Base-by-base conservation (phyloP, 2,888 invertebrate species). In the Sceliomorpha sp. region DNA sequence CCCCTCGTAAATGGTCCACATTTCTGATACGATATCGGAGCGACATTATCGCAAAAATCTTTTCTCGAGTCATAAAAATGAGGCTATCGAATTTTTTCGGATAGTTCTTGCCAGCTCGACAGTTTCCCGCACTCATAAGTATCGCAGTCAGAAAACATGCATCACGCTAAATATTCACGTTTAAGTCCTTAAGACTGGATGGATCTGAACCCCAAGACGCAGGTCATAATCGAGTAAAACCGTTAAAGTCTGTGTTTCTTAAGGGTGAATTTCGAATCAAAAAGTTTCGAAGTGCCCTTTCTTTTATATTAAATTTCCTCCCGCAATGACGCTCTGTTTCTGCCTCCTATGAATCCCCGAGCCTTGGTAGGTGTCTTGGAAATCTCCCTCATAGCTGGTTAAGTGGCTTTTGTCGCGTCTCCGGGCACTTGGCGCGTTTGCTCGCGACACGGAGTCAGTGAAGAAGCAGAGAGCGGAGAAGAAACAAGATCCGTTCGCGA, bases 371-470 rank as follows among this genome's bases (percentile, higher is more conserved):
- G 76, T 74, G 73, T 77, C 70, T 64, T 53, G 58, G 45, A 76
- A 73, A 73, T 75, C 62, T 67, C 53, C 63, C 64, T 74, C 68
- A 72, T 76, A 72, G 72, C 63, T 68, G 72, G 72, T 74, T 81
- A 80, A 81, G 80, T 77, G 81, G 80, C 76, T 80, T 80, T 81
- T 81, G 79, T 74, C 81, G 78, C 80, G 77, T 78, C 78, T 77
- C 67, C 64, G 69, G 68, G 78, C 70, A 80, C 81, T 79, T 74
- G 75, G 73, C 58, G 72, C 73, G 70, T 69, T 70, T 59, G 62
- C 69, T 67, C 66, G 47, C 66, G 66, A 66, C 59, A 59, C 63
- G 55, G 66, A 70, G 66, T 63, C 64, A 62, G 48, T 63, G 45
- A 53, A 64, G 68, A 68, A 62, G 60, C 48, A 56, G 45, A 45